phyloP scores from a whole-genome alignment of 2,888 invertebrate species.

The Augochlorella aurata region DNA sequence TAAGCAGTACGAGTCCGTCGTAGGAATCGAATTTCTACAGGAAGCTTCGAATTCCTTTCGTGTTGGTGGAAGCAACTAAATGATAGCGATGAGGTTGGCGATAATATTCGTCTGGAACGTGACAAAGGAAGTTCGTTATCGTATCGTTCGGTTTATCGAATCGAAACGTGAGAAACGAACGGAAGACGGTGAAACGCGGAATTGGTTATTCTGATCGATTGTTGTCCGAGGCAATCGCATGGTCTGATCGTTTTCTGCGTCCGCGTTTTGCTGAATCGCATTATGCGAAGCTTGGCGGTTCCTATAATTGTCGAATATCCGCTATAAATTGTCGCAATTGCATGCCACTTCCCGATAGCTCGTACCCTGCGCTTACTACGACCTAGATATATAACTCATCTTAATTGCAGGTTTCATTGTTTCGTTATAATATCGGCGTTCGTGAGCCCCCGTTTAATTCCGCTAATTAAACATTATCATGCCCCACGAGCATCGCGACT shows the following conservation, averaged over 20 bases:
- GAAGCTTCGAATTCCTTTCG: background rate
- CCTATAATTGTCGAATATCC: slow-evolving; percentile 53
- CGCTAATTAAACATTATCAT: slow-evolving; percentile 9
- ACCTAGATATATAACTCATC: slow-evolving; percentile 50
- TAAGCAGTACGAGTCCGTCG: background rate
- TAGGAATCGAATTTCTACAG: background rate
- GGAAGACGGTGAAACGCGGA: background rate
- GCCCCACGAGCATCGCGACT: background rate
- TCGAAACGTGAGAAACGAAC: background rate
- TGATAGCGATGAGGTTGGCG: too few species aligned
- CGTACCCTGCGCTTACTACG: slow-evolving; percentile 21
- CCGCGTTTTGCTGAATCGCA: slow-evolving; percentile 19
- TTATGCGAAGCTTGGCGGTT: slow-evolving; percentile 34
- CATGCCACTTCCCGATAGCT: slow-evolving; percentile 49
- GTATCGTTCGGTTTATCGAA: background rate
- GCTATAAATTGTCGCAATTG: slow-evolving; percentile 54
- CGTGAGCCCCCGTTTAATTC: slow-evolving; percentile 11
- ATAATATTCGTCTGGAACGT: background rate
- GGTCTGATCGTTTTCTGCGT: background rate
- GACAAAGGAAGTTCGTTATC: background rate
- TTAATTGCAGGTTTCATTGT: slow-evolving; percentile 46
- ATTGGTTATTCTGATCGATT: background rate
- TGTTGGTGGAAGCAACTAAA: background rate
- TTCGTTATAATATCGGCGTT: slow-evolving; percentile 21
- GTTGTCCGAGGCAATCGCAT: background rate